Conservation (phyloP, 2,888 invertebrate species). For the Zaprionus lineosus region DNA sequence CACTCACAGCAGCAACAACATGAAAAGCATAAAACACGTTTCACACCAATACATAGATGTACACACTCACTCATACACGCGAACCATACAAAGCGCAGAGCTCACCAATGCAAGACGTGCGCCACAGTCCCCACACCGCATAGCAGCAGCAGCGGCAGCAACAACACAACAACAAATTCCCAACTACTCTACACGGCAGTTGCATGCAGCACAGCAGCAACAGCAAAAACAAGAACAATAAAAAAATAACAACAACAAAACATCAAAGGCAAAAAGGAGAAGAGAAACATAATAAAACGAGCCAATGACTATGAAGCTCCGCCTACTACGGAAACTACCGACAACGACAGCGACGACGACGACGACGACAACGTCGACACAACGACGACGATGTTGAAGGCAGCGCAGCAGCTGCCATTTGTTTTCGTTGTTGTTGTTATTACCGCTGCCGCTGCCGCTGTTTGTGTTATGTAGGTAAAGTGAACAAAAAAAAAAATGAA, state of each 20-base stretch:
- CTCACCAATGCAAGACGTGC: constrained; percentile 72
- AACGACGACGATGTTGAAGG: constrained; percentile 22
- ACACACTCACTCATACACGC: constrained; percentile 1
- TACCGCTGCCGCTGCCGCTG: constrained; percentile 30
- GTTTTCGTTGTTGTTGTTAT: constrained; percentile 31
- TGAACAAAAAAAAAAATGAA: too few species aligned
- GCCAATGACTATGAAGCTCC: constrained; percentile 82
- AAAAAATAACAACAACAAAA: too few species aligned
- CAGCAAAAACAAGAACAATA: constrained; percentile 10
- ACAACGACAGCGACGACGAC: constrained; percentile 29
- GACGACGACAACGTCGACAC: constrained; percentile 21
- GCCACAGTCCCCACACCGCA: constrained; percentile 32
- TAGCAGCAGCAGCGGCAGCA: constrained; percentile 25
- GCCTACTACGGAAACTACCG: constrained; percentile 78
- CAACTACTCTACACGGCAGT: constrained; percentile 51
- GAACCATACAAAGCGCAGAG: constrained; percentile 9
- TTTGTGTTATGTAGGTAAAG: constrained; percentile 57
- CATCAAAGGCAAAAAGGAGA: constrained; percentile 66
- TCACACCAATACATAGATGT: constrained; percentile 27
- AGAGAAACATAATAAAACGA: constrained; percentile 75
- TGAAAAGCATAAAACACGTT: constrained; percentile 62
- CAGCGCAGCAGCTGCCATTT: constrained; percentile 52
- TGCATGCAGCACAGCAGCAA: constrained; percentile 53
- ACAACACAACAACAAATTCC: constrained; percentile 30
- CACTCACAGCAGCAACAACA: constrained; percentile 39